Conservation (phyloP, 2,888 invertebrate genomes). For the Euplagia quadripunctaria region DNA sequence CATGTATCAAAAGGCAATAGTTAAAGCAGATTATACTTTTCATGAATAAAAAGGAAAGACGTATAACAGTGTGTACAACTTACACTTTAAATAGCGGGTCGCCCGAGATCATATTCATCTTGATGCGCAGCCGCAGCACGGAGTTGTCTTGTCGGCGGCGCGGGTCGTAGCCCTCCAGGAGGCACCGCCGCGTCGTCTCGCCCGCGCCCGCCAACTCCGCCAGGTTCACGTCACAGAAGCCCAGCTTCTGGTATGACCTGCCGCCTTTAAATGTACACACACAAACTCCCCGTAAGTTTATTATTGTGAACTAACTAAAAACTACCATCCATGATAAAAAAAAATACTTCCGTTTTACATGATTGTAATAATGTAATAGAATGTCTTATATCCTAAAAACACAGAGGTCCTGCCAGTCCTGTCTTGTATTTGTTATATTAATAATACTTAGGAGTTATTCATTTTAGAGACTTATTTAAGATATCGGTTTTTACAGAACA, state of each 20-base stretch:
- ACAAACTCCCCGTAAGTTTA: not conserved
- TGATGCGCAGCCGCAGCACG: slow-evolving; percentile 95
- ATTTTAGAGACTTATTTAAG: not conserved
- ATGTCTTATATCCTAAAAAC: no score
- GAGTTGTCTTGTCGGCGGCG: slow-evolving; percentile 98
- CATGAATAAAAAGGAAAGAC: no score
- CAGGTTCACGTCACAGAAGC: slow-evolving; percentile 98
- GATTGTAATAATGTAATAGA: no score
- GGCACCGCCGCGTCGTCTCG: slow-evolving; percentile 93
- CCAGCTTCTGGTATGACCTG: slow-evolving; percentile 97
- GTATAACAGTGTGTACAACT: slow-evolving; percentile 75
- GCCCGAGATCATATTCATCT: slow-evolving; percentile 97
- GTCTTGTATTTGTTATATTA: no score
- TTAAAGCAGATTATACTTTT: no score
- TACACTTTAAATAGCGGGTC: slow-evolving; percentile 99
- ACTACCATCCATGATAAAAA: no score
- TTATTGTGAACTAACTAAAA: not conserved
- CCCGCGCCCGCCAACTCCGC: slow-evolving; percentile 99
- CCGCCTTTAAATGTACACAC: slow-evolving; percentile 82
- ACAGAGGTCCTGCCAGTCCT: no score
- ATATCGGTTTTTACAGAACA: no score
- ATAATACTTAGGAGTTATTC: not conserved
- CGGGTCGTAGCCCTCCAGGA: slow-evolving; percentile 98
- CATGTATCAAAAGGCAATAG: no score
- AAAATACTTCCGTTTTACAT: no score